A percentile compares a stretch with the other conserved stretches of the same genome.
Evolutionary conservation across 2,797 vertebrate species (phyloP).

Genomic region (Neopelma chrysocephalum): DNA sequence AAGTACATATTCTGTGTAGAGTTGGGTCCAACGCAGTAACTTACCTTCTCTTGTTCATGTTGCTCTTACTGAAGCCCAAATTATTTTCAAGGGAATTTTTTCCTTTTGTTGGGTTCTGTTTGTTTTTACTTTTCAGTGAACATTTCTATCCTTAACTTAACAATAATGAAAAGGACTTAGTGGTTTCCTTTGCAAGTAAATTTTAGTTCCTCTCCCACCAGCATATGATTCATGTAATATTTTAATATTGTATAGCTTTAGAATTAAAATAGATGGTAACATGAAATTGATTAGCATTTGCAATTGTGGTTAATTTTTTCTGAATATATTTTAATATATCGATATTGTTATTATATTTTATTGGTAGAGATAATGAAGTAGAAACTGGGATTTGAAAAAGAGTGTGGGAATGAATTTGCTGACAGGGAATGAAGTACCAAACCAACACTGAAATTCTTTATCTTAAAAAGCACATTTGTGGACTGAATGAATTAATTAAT

Average conservation of each 20-base stretch:
- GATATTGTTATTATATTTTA: background rate
- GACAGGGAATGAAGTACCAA: background rate
- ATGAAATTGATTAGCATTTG: background rate
- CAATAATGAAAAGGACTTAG: background rate
- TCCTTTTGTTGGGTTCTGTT: background rate
- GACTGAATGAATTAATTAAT: background rate
- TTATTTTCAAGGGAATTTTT: background rate
- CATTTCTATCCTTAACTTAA: background rate
- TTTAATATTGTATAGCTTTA: background rate
- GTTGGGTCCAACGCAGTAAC: background rate
- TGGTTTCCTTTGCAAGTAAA: background rate
- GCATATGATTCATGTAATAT: accelerated
- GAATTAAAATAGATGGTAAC: background rate
- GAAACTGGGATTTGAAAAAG: background rate
- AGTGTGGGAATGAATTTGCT: background rate
- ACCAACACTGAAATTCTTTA: background rate
- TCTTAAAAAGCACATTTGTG: background rate
- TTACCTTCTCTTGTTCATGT: background rate
- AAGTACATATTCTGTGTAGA: background rate
- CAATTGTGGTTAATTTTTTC: background rate
- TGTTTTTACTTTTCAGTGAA: background rate
- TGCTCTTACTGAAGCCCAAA: background rate
- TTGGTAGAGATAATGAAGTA: background rate
- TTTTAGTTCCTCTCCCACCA: background rate
- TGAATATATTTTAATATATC: background rate